A percentile compares a stretch with the other conserved stretches of the same genome.
phyloP scores from a whole-genome alignment of 2,113 vertebrate species.

The Microtus pennsylvanicus region DNA sequence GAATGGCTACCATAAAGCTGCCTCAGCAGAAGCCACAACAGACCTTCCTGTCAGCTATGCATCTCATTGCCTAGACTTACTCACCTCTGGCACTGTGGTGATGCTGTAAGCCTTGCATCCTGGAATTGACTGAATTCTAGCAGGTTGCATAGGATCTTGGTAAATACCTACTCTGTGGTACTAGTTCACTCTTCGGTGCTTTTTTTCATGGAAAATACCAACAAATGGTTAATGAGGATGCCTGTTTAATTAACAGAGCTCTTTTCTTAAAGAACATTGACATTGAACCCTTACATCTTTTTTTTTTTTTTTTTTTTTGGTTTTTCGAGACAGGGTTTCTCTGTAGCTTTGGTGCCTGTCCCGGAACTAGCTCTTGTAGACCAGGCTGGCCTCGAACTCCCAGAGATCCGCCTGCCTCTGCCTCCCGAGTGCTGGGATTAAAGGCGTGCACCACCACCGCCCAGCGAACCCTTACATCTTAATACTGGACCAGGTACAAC shows the following conservation, averaged over 20 bases:
- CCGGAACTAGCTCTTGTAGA: too few species aligned
- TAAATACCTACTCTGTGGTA: background rate
- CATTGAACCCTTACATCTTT: background rate
- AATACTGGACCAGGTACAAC: fast-evolving
- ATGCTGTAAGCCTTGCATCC: background rate
- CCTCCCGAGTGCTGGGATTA: too few species aligned
- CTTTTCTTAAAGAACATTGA: background rate
- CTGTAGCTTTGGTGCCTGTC: too few species aligned
- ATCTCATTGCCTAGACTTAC: background rate
- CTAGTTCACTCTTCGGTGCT: background rate
- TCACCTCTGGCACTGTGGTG: background rate
- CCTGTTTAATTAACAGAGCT: background rate
- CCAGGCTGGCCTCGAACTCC: too few species aligned
- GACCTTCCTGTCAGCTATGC: background rate
- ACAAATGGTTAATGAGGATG: too few species aligned
- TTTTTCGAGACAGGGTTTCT: too few species aligned
- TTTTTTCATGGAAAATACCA: background rate
- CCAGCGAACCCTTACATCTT: background rate
- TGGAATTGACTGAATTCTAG: background rate
- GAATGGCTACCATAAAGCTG: background rate
- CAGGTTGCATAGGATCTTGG: background rate
- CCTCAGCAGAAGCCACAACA: background rate
- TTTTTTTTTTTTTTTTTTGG: too few species aligned
- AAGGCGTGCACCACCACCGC: too few species aligned
- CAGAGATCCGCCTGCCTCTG: too few species aligned